Percentiles rank a stretch among this genome's conserved stretches.
Evolutionary conservation across 2,888 invertebrate genomes (phyloP).

Genomic region (Gymnocheta viridis): DNA sequence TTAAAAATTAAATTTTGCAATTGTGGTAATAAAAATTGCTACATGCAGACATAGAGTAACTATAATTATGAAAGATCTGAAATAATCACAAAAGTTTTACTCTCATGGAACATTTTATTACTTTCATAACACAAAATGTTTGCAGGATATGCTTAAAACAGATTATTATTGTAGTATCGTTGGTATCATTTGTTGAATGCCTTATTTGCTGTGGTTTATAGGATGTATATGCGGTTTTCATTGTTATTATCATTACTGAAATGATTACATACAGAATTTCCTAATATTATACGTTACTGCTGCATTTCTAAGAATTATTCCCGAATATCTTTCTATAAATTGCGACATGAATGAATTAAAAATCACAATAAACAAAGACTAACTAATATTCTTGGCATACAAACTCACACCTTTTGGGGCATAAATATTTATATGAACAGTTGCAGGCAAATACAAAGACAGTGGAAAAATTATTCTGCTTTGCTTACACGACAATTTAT

Average conservation of each 20-base stretch:
- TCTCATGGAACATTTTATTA: too few relatives aligned
- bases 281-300: background rate
- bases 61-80: too few relatives aligned
- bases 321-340: conserved; percentile 25
- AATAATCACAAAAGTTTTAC: too few relatives aligned
- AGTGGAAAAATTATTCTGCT: background rate
- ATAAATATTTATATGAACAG: background rate
- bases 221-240: conserved; percentile 54
- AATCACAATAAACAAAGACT: conserved; percentile 39
- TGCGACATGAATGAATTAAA: conserved; percentile 30
- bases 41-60: too few relatives aligned
- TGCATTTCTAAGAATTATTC: conserved; percentile 6
- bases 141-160: too few relatives aligned
- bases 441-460: background rate
- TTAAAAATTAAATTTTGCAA: too few relatives aligned
- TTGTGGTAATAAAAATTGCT: too few relatives aligned
- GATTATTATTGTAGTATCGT: too few relatives aligned
- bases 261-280: conserved; percentile 10
- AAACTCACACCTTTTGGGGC: background rate
- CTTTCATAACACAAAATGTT: too few relatives aligned
- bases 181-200: conserved; percentile 60
- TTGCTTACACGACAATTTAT: background rate
- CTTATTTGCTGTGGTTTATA: conserved; percentile 65
- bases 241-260: conserved; percentile 33
- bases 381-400: background rate